These are phyloP conservation scores for Lycocerus yunnanus DNA, from an alignment of 2,888 invertebrate genomes.

Conservation along the genomic window DNA sequence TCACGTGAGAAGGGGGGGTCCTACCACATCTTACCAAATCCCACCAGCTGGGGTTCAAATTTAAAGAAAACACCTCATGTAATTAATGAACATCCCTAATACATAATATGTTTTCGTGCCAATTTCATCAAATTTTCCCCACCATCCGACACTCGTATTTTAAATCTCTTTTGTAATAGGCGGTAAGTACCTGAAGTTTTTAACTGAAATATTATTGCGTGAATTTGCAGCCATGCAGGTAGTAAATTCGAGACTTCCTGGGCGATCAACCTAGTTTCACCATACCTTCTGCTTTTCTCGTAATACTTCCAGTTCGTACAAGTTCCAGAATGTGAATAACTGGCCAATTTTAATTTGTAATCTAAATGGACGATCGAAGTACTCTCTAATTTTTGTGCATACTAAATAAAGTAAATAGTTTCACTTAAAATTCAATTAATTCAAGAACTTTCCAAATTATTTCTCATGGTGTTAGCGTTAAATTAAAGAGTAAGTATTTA, in stretches of 20 bases:
- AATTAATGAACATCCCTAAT: too few relatives aligned
- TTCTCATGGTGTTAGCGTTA: neutral
- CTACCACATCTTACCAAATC: too few relatives aligned
- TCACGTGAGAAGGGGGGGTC: too few relatives aligned
- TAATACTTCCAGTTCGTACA: neutral
- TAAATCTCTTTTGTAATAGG: too few relatives aligned
- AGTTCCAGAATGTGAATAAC: neutral
- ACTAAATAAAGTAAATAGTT: neutral
- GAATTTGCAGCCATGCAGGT: neutral
- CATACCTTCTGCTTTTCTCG: neutral
- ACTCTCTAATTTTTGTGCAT: neutral
- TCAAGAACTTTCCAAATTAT: neutral
- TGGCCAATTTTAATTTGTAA: neutral
- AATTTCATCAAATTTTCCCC: too few relatives aligned
- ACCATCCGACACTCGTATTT: too few relatives aligned
- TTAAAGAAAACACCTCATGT: too few relatives aligned
- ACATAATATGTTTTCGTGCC: too few relatives aligned
- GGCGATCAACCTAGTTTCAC: neutral
- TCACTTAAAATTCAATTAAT: neutral
- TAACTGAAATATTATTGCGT: too few relatives aligned
- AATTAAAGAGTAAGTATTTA: neutral
- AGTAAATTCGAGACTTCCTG: neutral
- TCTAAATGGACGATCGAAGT: neutral
- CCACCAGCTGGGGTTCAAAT: too few relatives aligned
- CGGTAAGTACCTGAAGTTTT: too few relatives aligned